These are phyloP conservation scores for Eilema sororculum DNA, from an alignment of 2,888 invertebrate genomes.

Conservation along the genomic window DNA sequence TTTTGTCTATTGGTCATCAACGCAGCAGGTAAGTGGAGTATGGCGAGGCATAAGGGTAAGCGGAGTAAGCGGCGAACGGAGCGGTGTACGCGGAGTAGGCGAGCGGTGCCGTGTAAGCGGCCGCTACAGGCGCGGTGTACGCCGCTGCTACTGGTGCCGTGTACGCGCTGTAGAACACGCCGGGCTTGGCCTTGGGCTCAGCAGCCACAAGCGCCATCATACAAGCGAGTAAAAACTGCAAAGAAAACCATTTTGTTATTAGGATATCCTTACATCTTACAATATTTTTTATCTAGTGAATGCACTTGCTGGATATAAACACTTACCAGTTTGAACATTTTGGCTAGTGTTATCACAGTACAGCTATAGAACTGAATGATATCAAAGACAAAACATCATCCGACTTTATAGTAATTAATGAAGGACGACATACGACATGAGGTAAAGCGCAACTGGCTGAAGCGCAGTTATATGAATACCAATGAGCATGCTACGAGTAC, in stretches of 20 bases:
- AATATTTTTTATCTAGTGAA: too few relatives aligned
- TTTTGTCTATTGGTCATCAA: neutral
- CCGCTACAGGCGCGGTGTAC: slow-evolving; percentile 67
- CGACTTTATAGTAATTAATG: slow-evolving; percentile 64
- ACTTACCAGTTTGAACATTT: slow-evolving; percentile 70
- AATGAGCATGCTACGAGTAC: slow-evolving; percentile 23
- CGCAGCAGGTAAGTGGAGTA: slow-evolving; percentile 38
- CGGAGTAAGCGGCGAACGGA: slow-evolving; percentile 62
- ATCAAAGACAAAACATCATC: slow-evolving; percentile 28
- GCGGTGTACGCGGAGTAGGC: slow-evolving; percentile 70
- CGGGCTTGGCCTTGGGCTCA: slow-evolving; percentile 58
- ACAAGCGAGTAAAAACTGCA: slow-evolving; percentile 72
- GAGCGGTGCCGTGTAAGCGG: slow-evolving; percentile 76
- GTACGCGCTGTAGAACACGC: slow-evolving; percentile 58
- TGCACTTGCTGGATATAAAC: neutral
- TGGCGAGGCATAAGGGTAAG: slow-evolving; percentile 63
- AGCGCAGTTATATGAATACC: slow-evolving; percentile 28
- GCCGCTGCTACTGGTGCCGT: slow-evolving; percentile 64
- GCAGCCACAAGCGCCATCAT: slow-evolving; percentile 62
- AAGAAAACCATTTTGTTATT: slow-evolving; percentile 24
- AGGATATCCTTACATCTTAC: too few relatives aligned
- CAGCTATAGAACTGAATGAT: slow-evolving; percentile 62
- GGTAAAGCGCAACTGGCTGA: slow-evolving; percentile 15
- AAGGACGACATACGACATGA: slow-evolving; percentile 60
- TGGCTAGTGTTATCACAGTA: slow-evolving; percentile 49